Base-by-base conservation (phyloP, 2,888 invertebrate genomes). In the Matsumyia berberina region DNA sequence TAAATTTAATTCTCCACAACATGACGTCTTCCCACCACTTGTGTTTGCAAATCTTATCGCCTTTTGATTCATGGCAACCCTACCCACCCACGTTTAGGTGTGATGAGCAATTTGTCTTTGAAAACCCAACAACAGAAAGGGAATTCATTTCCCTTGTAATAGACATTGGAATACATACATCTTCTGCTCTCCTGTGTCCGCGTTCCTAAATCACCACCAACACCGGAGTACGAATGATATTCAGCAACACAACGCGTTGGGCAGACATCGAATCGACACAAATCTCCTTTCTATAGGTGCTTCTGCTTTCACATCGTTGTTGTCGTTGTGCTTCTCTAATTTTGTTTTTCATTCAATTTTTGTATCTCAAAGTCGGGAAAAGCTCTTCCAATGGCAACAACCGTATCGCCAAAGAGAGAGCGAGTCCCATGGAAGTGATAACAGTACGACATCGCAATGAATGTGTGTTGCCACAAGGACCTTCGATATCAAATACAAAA, bases 401-500 rank as follows among this genome's bases (percentile, higher is more conserved):
- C 29, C 12, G n/a, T 24, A 24, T 5, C 39, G 35, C 8, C 29
- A 17, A 42, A 29, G 44, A 72, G 69, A 77, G 33, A 76, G 60
- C 72, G 69, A 67, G 19, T 39, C 49, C 39, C 62, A 44, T 73
- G 72, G 73, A 83, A 83, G 83, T 79, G 79, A 83, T 74, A 83
- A 83, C 67, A 73, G 66, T 39, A 51, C 66, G 37, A 39, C 55
- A 72, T 67, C 60, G 72, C 77, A 77, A 37, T 37, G 60, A 70
- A 82, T 64, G 62, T 78, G 39, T 69, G 17, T 51, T 51, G 58
- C 31, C 29, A 57, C 58, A 79, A 80, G 80, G 80, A 73, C 80
- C 73, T 74, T 80, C 80, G 80, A 70, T 85, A 85, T 74, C 70
- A 85, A 69, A 85, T 70, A 85, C 85, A 85, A 85, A 85, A 85